phyloP scores from a whole-genome alignment of 2,797 vertebrate genomes.

The Anniella stebbinsi region DNA sequence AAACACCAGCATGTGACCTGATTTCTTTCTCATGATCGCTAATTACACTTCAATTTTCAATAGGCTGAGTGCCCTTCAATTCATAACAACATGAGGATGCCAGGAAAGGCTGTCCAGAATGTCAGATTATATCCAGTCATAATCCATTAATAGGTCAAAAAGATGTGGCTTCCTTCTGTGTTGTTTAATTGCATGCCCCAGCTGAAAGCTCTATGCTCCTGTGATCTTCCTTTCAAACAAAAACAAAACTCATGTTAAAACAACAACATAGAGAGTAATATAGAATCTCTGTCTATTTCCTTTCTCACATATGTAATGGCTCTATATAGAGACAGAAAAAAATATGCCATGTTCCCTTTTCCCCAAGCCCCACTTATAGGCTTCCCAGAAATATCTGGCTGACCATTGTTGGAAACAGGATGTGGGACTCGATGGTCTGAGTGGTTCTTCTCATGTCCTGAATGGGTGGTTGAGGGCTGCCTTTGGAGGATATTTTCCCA shows the following conservation, averaged over 20 bases:
- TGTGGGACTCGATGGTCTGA: neutral
- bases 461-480: neutral
- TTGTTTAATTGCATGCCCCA: neutral
- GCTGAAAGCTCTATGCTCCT: neutral
- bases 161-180: fast-evolving
- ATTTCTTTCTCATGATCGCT: neutral
- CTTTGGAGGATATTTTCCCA: neutral
- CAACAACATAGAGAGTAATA: neutral
- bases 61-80: neutral
- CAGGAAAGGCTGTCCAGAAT: conserved; percentile 12
- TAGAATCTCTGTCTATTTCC: neutral
- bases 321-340: neutral
- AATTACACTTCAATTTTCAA: neutral
- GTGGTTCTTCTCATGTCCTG: neutral
- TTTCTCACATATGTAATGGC: neutral
- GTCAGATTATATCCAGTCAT: neutral
- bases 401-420: neutral
- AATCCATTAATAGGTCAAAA: neutral
- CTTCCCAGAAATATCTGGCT: neutral
- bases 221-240: neutral
- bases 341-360: neutral
- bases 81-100: neutral
- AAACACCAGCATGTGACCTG: neutral
- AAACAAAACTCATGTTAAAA: neutral
- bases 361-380: neutral